phyloP scores from a whole-genome alignment of 2,888 invertebrate genomes.

The Ctena decussata region DNA sequence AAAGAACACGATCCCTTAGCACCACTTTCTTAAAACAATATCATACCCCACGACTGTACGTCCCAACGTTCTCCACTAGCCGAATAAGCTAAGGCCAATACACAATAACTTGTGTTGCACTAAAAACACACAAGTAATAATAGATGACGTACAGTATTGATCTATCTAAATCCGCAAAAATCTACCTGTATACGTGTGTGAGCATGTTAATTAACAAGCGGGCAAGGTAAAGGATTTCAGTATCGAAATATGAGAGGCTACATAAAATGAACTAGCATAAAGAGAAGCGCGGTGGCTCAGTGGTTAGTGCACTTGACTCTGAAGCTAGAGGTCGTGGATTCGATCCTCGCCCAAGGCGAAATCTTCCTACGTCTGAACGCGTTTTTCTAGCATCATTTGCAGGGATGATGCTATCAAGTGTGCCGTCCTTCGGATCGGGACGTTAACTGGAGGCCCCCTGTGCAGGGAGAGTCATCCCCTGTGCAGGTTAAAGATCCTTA shows the following conservation, averaged over 20 bases:
- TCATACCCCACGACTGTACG: background rate
- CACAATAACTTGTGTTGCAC: conserved; percentile 24
- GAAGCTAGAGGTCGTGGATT: no score
- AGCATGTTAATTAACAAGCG: conserved; percentile 34
- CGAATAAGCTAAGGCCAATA: conserved; percentile 25
- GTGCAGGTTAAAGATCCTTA: no score
- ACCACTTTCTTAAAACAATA: conserved; percentile 3
- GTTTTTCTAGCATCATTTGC: no score
- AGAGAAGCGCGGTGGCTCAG: no score
- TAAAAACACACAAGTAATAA: conserved; percentile 30
- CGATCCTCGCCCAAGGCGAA: no score
- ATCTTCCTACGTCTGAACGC: no score
- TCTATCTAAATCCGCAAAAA: conserved; percentile 35
- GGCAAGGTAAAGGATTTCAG: conserved; percentile 23
- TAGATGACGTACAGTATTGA: conserved; percentile 30
- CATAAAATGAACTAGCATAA: no score
- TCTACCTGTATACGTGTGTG: conserved; percentile 40
- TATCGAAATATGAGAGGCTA: conserved; percentile 12
- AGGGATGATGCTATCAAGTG: no score
- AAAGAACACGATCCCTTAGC: background rate
- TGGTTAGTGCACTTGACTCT: no score
- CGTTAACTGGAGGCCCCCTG: no score
- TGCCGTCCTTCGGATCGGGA: no score
- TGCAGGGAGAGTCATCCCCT: no score
- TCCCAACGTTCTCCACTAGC: conserved; percentile 31